Percentiles rank a stretch among this genome's conserved stretches.
These are phyloP conservation scores for Heliconius hortense DNA, from an alignment of 2,888 invertebrate species.

Conservation along the genomic window DNA sequence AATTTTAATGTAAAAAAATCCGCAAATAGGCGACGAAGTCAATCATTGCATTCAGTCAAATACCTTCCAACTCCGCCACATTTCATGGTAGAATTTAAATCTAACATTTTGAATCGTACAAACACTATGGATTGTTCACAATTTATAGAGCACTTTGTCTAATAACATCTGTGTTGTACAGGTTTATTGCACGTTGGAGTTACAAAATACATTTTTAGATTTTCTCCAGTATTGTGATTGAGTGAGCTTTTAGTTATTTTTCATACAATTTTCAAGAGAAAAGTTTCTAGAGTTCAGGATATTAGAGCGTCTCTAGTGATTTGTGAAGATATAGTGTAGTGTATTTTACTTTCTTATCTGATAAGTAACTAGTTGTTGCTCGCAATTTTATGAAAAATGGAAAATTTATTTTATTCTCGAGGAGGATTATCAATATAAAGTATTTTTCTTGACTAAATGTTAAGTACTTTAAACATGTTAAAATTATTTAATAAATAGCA, in stretches of 20 bases:
- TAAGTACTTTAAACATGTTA: no score
- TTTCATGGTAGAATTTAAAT: background rate
- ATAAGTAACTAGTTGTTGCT: background rate
- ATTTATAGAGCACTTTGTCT: constrained; percentile 38
- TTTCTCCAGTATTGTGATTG: constrained; percentile 10
- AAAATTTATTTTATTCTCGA: no score
- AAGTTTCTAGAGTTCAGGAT: background rate
- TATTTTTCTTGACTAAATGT: no score
- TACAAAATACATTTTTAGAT: constrained; percentile 39
- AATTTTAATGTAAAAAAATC: background rate
- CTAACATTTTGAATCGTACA: constrained; percentile 4
- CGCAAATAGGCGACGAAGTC: background rate
- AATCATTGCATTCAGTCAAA: background rate
- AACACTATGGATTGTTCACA: constrained; percentile 9
- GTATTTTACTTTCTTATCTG: background rate
- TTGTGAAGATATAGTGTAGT: background rate
- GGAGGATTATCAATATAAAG: no score
- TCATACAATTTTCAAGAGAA: constrained; percentile 8
- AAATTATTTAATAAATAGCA: no score
- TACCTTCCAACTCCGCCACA: background rate
- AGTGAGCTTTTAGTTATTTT: constrained; percentile 12
- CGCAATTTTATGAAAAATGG: no score
- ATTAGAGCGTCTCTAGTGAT: constrained; percentile 14
- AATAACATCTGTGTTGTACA: constrained; percentile 40
- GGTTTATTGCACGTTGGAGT: constrained; percentile 38